phyloP scores from a whole-genome alignment of 1,140 invertebrate species.

The Wasmannia auropunctata region DNA sequence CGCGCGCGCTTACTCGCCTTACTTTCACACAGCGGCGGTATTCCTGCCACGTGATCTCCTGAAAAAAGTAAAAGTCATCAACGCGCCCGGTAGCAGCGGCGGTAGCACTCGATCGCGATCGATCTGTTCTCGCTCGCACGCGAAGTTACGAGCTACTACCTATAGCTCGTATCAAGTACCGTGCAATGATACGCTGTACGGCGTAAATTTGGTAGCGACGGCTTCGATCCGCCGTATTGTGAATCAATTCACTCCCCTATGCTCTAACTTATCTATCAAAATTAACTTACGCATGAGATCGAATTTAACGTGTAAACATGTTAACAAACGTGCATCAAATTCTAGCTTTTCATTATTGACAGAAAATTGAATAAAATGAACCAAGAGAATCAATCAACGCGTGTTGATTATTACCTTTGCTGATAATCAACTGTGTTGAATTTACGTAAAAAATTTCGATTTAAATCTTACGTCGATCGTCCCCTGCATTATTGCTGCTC shows the following conservation, averaged over 20 bases:
- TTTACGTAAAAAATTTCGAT: not conserved
- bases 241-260: not conserved
- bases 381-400: not conserved
- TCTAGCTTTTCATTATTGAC: not conserved
- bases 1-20: not conserved
- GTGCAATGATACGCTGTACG: slow-evolving; percentile 49
- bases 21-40: slow-evolving; percentile 32
- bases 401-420: not conserved
- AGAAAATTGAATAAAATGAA: no score
- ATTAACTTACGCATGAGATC: not conserved
- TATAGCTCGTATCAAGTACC: slow-evolving; percentile 48
- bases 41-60: slow-evolving; percentile 41
- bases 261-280: not conserved
- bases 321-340: no score
- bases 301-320: not conserved
- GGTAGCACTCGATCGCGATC: slow-evolving; percentile 59
- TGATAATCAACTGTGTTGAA: not conserved
- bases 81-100: slow-evolving; percentile 43
- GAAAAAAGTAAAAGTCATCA: slow-evolving; percentile 59
- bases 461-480: not conserved
- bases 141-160: slow-evolving; percentile 52
- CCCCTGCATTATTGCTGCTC: not conserved
- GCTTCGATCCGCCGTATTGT: slow-evolving; percentile 14
- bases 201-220: slow-evolving; percentile 37
- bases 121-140: slow-evolving; percentile 53